Evolutionary conservation across 2,113 vertebrate genomes (phyloP).

Genomic region (Dolichotis patagonum): DNA sequence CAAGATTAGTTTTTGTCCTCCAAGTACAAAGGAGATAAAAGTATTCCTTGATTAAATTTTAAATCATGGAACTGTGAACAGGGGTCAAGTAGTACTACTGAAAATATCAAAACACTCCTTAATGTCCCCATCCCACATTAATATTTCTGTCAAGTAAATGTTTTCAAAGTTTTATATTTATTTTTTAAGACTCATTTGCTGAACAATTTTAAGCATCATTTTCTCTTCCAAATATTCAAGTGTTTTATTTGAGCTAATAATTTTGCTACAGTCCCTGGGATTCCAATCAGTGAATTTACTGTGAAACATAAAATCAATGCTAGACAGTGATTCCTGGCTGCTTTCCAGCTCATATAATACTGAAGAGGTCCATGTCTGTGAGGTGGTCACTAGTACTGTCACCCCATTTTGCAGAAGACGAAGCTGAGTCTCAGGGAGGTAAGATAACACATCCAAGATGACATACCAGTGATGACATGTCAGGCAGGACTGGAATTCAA

Average conservation of each 20-base stretch:
- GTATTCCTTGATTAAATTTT: not conserved
- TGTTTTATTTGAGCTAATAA: not conserved
- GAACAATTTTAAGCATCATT: not conserved
- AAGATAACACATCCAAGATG: not conserved
- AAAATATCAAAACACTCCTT: not conserved
- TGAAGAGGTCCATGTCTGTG: not conserved
- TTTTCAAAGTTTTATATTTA: not conserved
- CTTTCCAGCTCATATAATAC: not conserved
- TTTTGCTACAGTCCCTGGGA: not conserved
- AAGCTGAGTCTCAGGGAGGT: not conserved
- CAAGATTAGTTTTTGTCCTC: not conserved
- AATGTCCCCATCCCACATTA: not conserved
- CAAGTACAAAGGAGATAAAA: not conserved
- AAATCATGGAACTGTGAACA: not conserved
- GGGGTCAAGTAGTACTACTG: not conserved
- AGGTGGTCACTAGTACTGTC: not conserved
- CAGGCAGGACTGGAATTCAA: not conserved
- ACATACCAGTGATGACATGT: too few species aligned
- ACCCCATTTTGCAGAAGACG: not conserved
- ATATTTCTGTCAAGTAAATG: not conserved
- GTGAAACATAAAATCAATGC: too few species aligned
- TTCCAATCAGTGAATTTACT: not conserved
- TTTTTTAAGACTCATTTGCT: not conserved
- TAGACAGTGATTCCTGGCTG: too few species aligned
- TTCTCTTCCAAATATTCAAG: constrained; percentile 23